Evolutionary conservation across 2,797 vertebrate genomes (phyloP), one percentile per base, ranked within the genome.

Genomic region (Notamacropus eugenii): DNA sequence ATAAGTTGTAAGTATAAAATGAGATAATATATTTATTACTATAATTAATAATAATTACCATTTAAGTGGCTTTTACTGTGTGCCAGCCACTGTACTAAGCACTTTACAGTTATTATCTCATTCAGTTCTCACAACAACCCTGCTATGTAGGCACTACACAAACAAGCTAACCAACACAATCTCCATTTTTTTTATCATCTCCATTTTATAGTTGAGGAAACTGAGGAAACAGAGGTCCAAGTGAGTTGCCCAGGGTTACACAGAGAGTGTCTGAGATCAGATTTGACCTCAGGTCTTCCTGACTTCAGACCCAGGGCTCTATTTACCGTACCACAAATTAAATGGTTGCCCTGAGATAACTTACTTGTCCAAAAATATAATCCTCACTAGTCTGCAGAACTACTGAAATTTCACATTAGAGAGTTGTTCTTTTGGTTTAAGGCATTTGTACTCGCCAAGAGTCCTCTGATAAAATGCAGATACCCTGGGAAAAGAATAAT

Each of bases 401-500:
- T 40, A 58, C 5, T 57, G 27, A 94, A 97, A 92, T 59, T 57
- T 34, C 90, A 56, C 93, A 55, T 58, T 58, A 91, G 29, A 94
- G 29, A 1, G 90, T 96, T 24, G 95, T 97, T 55, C 50, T 95
- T 1, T 92, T 93, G 82, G 54, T 54, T 46, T 74, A 94, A 97
- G 57, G 50, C 4, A 74, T 92, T 87, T 93, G 14, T 50, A 93
- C 95, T 95, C 59, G 95, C 11, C 50, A 59, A 16, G 14, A 90
- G 93, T 96, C 4, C 34, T 95, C 27, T 96, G 93, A 56, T 91
- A 93, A 96, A 97, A 94, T 93, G 52, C 59, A 67, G 93, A 96
- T 87, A 46, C 40, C 74, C 24, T 46, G 12, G n/a, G 67, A 19
- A 22, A 24, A 6, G 19, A 82, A 82, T 74, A 46, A 82, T 46